Conservation (phyloP, 2,113 vertebrate species). For the Dicrurus megarhynchus region DNA sequence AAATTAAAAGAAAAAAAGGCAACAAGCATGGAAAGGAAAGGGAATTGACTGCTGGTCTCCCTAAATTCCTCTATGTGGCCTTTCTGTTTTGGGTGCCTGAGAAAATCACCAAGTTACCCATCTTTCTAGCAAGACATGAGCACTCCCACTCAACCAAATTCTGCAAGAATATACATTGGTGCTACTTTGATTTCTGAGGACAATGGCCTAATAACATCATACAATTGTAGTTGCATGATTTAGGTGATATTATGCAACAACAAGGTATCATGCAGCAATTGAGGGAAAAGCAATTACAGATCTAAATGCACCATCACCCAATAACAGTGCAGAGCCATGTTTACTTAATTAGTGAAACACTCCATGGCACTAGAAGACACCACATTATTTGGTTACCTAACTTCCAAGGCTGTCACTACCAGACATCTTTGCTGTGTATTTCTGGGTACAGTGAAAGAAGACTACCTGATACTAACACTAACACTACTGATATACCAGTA, state of each 20-base stretch:
- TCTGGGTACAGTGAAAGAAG: background rate
- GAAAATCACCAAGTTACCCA: background rate
- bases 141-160: background rate
- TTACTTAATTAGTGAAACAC: constrained; percentile 18
- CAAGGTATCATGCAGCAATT: constrained; percentile 7
- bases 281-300: constrained; percentile 2
- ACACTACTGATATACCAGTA: background rate
- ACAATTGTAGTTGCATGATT: background rate
- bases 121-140: background rate
- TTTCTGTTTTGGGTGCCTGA: background rate
- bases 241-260: background rate
- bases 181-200: background rate
- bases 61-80: background rate
- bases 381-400: background rate
- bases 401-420: background rate
- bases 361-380: background rate
- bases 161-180: background rate
- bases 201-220: background rate
- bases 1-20: background rate
- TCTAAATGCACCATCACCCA: constrained; percentile 3
- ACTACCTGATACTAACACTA: background rate
- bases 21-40: background rate
- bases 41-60: background rate
- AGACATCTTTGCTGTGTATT: background rate
- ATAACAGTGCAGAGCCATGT: background rate